Evolutionary conservation across 2,113 vertebrate genomes (phyloP), one percentile per base, ranked within the genome.

Genomic region (Oryzias javanicus): DNA sequence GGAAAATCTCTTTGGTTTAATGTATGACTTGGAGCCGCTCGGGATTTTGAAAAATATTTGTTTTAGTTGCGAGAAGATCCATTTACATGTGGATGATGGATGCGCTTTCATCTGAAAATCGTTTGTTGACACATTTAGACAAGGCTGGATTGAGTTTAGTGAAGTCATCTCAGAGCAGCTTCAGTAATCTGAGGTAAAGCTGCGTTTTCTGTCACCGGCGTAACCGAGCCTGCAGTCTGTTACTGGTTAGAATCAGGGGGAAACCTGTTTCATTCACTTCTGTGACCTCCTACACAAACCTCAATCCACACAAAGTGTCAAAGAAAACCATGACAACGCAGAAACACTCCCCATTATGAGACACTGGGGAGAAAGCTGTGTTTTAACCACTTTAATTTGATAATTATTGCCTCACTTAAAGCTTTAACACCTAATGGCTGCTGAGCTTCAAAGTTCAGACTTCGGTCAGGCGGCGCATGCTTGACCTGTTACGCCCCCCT

Each of bases 401-500:
- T 62, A 14, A 40, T 67, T 55, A 64, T 50, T 1, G 19, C 55
- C 25, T 29, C 42, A 7, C 15, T 42, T 60, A 54, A 51, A 22
- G 45, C 19, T 16, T 67, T 42, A 49, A 67, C 42, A 24, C 54
- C 24, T 62, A 49, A 77, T 57, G 62, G 22, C 47, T 49, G n/a
- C 51, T 70, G 62, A 6, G 54, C 49, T 14, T 20, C 50, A 14
- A 75, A 49, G 87, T 89, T 89, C 82, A 89, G 61, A 47, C 69
- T 14, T 65, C 70, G 87, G 87, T 85, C 86, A 89, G 51, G 41
- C 71, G 64, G 48, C 60, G 4, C 72, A 80, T n/a, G 75, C 60
- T 58, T 78, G 82, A 83, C 79, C 81, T 74, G 64, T 7, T 51
- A 35, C 35, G 35, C 35, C 35, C 29, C 29, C 60, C 58, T 53